Evolutionary conservation across 53 echinoderm and acorn worm genomes (phyloP), one percentile per base, ranked within the genome.

Genomic region (Holothuria scabra): DNA sequence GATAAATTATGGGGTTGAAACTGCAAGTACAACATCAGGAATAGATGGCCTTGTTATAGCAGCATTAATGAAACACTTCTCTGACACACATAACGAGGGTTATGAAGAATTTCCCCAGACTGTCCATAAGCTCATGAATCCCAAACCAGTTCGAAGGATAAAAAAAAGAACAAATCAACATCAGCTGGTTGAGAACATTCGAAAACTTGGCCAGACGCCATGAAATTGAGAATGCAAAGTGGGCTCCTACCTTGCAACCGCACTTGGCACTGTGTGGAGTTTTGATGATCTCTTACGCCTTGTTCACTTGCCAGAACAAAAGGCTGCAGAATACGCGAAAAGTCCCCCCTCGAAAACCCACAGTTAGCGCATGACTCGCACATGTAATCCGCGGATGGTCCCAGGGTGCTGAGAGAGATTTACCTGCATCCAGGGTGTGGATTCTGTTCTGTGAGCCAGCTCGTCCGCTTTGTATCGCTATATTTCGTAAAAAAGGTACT

Each of bases 191-290:
- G 38, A 32, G 69, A 37, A 69, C 69, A 69, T 69, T 69, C 35
- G 69, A 69, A 37, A 69, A 31, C 38, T 37, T 69, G 20, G 69
- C 69, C 69, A 69, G 69, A 21, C 69, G 69, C 0, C 20, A 32
- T 35, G 19, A 69, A 69, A 37, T 69, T 1, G 69, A 69, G 4
- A 10, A 1, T 16, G 14, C 1, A 37, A 31, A 68, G 35, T 32
- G 69, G 69, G 69, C 69, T 10, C 69, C 33, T 68, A 68, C 69
- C 32, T 68, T 68, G 19, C 35, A 68, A 68, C 69, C 69, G 2
- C 34, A 68, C 37, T 68, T 68, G 69, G 34, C 69, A 8, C n/a
- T n/a, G n/a, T n/a, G n/a, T n/a, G n/a, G n/a, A n/a, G n/a, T n/a
- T n/a, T n/a, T n/a, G n/a, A n/a, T n/a, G n/a, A n/a, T n/a, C n/a